Conservation (phyloP, 2,888 invertebrate genomes). For the Sipha maydis region DNA sequence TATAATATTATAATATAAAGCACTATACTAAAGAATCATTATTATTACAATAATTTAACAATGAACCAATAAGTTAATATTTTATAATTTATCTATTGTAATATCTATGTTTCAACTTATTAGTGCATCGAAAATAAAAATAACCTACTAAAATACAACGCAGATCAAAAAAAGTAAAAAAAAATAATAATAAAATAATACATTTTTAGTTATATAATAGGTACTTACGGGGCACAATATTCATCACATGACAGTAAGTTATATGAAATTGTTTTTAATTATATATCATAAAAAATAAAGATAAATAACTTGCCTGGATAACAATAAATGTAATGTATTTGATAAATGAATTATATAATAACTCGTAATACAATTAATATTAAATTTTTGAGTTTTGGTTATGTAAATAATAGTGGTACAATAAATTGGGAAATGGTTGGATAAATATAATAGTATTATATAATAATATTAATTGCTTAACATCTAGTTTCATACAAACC, state of each 20-base stretch:
- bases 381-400: background rate
- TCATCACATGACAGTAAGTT: background rate
- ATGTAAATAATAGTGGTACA: background rate
- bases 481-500: conserved; percentile 99
- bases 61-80: background rate
- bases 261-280: background rate
- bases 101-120: background rate
- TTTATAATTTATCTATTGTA: conserved; percentile 6
- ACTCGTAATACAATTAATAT: conserved; percentile 9
- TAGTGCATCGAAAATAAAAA: background rate
- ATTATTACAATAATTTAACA: conserved; percentile 2
- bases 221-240: background rate
- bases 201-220: background rate
- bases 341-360: background rate
- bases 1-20: conserved; percentile 24
- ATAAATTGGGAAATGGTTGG: background rate
- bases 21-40: background rate
- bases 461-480: conserved; percentile 70
- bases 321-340: background rate
- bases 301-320: background rate
- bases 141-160: conserved; percentile 3
- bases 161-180: conserved; percentile 24
- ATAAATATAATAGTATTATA: background rate
- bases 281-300: background rate
- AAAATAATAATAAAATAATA: conserved; percentile 32